Percentiles rank a stretch among this genome's conserved stretches.
Evolutionary conservation across 2,888 invertebrate genomes (phyloP).

Genomic region (Chouioia cunea): DNA sequence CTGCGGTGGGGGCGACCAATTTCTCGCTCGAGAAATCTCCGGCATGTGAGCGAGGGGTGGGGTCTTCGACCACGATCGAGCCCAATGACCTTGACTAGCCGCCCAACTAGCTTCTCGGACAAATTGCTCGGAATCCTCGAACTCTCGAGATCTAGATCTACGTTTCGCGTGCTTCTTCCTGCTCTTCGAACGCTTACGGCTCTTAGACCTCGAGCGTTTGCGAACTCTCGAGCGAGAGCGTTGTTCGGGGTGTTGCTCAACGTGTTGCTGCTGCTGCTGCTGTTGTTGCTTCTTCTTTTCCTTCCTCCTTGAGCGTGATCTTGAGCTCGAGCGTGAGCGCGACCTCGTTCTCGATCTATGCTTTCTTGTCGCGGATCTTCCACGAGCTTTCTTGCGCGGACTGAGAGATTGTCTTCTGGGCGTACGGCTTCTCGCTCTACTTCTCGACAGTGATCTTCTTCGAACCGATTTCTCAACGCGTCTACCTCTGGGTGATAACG

Average conservation of each 20-base stretch:
- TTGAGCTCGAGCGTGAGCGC: conserved; percentile 54
- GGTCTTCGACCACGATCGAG: conserved; percentile 72
- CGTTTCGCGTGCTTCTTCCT: conserved; percentile 66
- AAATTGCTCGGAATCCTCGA: conserved; percentile 55
- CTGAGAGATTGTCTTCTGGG: conserved; percentile 45
- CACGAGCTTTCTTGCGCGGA: background rate
- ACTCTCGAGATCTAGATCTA: conserved; percentile 55
- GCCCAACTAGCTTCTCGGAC: conserved; percentile 59
- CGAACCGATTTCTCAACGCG: conserved; percentile 50
- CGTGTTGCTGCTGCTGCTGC: conserved; percentile 44
- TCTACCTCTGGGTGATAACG: conserved; percentile 54
- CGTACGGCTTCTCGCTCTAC: conserved; percentile 49
- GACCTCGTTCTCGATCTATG: conserved; percentile 50
- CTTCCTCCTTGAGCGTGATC: conserved; percentile 53
- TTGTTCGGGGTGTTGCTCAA: too few relatives aligned
- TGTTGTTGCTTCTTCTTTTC: conserved; percentile 63
- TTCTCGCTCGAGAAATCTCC: conserved; percentile 51
- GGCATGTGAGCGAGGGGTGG: conserved; percentile 56
- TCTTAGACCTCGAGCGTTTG: conserved; percentile 52
- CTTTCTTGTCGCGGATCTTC: background rate
- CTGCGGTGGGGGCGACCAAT: conserved; percentile 75
- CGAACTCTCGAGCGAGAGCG: conserved; percentile 59
- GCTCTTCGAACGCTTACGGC: conserved; percentile 59
- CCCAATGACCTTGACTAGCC: conserved; percentile 61
- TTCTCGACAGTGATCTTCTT: conserved; percentile 52